Evolutionary conservation across 2,797 vertebrate genomes (phyloP).

Genomic region (Sphenodon punctatus): DNA sequence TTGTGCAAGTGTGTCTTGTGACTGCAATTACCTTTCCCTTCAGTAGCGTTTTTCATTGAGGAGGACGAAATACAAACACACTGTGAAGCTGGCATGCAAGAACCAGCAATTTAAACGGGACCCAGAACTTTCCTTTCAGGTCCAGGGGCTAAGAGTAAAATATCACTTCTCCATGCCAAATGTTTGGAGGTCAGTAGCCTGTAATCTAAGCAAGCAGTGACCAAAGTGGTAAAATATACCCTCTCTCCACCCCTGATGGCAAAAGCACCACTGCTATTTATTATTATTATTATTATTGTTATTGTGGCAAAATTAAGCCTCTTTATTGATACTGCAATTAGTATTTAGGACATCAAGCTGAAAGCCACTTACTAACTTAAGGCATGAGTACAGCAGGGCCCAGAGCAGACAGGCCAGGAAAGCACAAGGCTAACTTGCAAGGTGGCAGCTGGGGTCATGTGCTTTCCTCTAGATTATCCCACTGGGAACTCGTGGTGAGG

Average conservation of each 20-base stretch:
- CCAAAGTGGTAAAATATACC: too few relatives aligned
- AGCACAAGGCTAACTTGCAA: background rate
- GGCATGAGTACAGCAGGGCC: background rate
- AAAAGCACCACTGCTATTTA: too few relatives aligned
- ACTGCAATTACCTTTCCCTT: background rate
- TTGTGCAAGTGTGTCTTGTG: constrained; percentile 1
- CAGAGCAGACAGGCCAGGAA: background rate
- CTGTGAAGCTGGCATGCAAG: background rate
- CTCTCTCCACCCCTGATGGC: too few relatives aligned
- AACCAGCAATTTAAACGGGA: background rate
- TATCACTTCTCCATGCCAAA: background rate
- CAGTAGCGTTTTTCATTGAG: background rate
- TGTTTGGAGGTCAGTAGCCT: background rate
- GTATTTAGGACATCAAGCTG: background rate
- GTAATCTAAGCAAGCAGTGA: too few relatives aligned
- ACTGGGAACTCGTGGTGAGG: background rate
- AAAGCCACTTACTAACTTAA: background rate
- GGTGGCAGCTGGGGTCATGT: background rate
- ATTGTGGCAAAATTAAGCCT: background rate
- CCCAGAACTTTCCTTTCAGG: background rate
- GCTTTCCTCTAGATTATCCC: background rate
- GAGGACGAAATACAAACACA: background rate
- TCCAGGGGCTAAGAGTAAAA: background rate
- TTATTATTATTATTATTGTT: too few relatives aligned
- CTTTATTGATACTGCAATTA: background rate